Conservation (phyloP, 2,113 vertebrate species). For the Limanda limanda region DNA sequence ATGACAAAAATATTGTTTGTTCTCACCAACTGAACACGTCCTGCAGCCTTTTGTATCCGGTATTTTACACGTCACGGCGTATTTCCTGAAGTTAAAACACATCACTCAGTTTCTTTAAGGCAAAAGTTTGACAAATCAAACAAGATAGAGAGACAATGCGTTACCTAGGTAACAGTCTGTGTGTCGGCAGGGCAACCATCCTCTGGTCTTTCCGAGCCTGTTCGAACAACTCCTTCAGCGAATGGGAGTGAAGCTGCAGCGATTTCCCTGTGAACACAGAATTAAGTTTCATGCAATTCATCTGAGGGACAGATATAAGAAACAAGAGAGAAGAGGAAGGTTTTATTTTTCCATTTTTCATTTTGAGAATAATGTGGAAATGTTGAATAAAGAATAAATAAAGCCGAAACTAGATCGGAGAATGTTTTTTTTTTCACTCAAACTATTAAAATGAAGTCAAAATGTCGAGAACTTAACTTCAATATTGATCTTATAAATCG, state of each 20-base stretch:
- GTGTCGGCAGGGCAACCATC: slow-evolving; percentile 85
- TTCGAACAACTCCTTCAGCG: slow-evolving; percentile 87
- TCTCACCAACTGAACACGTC: slow-evolving; percentile 89
- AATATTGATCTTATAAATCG: too few relatives aligned
- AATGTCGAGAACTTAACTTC: too few relatives aligned
- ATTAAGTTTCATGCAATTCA: neutral
- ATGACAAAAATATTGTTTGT: neutral
- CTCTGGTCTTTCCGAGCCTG: slow-evolving; percentile 85
- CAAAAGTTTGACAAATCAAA: neutral
- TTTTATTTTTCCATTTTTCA: too few relatives aligned
- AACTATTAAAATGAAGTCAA: too few relatives aligned
- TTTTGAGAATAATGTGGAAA: too few relatives aligned
- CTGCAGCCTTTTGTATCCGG: slow-evolving; percentile 93
- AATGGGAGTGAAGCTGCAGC: slow-evolving; percentile 89
- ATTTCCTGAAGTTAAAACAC: slow-evolving; percentile 81
- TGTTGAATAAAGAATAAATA: too few relatives aligned
- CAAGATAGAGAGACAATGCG: neutral
- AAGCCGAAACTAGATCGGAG: too few relatives aligned
- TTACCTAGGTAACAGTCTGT: slow-evolving; percentile 89
- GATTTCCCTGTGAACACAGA: slow-evolving; percentile 84
- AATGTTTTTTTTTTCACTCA: too few relatives aligned
- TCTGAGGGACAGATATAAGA: too few relatives aligned
- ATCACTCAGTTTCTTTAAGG: neutral
- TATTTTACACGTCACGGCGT: slow-evolving; percentile 86
- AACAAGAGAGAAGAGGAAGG: too few relatives aligned